phyloP scores from a whole-genome alignment of 2,888 invertebrate genomes.

The Crocallis elinguaria region DNA sequence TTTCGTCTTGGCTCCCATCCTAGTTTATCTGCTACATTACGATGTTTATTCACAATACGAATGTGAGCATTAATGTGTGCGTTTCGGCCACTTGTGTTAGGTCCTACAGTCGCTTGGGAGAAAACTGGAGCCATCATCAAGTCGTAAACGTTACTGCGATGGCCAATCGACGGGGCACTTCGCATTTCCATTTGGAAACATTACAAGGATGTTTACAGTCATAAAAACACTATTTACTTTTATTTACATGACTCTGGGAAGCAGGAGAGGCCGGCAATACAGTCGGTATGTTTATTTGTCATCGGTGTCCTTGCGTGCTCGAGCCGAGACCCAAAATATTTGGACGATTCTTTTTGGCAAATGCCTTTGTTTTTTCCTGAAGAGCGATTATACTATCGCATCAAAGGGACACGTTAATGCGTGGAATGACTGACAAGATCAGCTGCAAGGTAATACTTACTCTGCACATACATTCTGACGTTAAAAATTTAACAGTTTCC shows the following conservation, averaged over 20 bases:
- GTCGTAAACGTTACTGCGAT: conserved; percentile 32
- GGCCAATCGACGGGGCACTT: conserved; percentile 17
- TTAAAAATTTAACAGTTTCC: conserved; percentile 21
- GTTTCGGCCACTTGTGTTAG: conserved; percentile 70
- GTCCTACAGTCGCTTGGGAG: conserved; percentile 45
- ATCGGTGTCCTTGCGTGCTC: conserved; percentile 50
- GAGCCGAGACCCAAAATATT: conserved; percentile 50
- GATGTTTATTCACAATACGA: conserved; percentile 85
- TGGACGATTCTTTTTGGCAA: conserved; percentile 56
- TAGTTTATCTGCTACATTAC: conserved; percentile 85
- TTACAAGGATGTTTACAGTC: conserved; percentile 31
- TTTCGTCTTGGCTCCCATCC: conserved; percentile 85
- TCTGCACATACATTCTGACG: conserved; percentile 7
- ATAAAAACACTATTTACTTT: conserved; percentile 28
- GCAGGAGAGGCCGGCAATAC: conserved; percentile 36
- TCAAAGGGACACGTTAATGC: conserved; percentile 48
- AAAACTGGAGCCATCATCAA: conserved; percentile 40
- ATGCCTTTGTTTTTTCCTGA: conserved; percentile 50
- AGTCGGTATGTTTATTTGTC: conserved; percentile 47
- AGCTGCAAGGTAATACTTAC: conserved; percentile 35
- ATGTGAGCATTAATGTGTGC: conserved; percentile 81
- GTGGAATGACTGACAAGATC: conserved; percentile 36
- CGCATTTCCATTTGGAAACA: conserved; percentile 17
- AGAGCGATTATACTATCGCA: conserved; percentile 45
- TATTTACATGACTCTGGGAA: conserved; percentile 31